phyloP scores from a whole-genome alignment of 2,888 invertebrate genomes.

The Eupithecia tripunctaria region DNA sequence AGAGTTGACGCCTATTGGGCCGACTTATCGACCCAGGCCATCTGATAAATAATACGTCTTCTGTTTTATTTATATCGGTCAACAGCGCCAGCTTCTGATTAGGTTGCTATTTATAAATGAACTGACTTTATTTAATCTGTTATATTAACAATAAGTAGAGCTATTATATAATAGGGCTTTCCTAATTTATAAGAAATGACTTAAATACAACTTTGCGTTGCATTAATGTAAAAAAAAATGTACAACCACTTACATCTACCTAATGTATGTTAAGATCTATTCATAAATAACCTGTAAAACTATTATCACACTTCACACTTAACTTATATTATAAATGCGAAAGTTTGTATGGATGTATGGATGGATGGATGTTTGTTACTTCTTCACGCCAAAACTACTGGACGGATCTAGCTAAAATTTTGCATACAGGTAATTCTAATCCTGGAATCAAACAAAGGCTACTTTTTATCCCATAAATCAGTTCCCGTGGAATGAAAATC shows the following conservation, averaged over 20 bases:
- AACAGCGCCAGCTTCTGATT: conserved; percentile 26
- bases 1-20: conserved; percentile 69
- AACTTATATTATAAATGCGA: no score
- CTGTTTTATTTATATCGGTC: conserved; percentile 20
- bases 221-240: no score
- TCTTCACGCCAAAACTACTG: no score
- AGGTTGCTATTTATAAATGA: conserved; percentile 11
- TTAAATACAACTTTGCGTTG: neutral
- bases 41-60: conserved; percentile 66
- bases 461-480: no score
- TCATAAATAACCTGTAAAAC: neutral
- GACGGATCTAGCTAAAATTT: no score
- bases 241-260: no score
- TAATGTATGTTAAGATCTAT: no score
- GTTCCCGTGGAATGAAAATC: no score
- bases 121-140: conserved; percentile 7
- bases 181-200: neutral
- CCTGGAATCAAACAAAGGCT: no score
- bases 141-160: neutral
- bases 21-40: conserved; percentile 73
- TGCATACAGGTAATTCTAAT: no score
- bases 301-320: neutral
- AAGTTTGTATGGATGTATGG: no score
- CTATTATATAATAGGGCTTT: neutral
- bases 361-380: no score